phyloP scores from a whole-genome alignment of 2,113 vertebrate species.

The Microtus montanus region DNA sequence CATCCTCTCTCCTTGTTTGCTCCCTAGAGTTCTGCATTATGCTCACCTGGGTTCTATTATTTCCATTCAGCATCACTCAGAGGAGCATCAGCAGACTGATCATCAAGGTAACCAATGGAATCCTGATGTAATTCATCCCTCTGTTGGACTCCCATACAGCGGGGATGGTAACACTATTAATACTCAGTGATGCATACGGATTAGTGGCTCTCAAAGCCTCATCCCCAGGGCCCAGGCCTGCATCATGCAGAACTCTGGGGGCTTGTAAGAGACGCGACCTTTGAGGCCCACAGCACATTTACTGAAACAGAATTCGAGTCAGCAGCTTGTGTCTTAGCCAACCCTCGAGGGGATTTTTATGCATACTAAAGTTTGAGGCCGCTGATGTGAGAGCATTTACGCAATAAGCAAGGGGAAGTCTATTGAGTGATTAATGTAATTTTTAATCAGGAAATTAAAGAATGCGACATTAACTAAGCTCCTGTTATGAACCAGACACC shows the following conservation, averaged over 20 bases:
- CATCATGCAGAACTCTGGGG: not conserved
- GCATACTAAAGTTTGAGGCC: not conserved
- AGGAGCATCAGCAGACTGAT: not conserved
- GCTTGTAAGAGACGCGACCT: not conserved
- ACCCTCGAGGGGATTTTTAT: not conserved
- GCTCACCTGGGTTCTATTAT: not conserved
- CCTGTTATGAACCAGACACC: not conserved
- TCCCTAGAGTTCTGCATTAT: not conserved
- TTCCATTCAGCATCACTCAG: not conserved
- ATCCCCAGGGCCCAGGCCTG: not conserved
- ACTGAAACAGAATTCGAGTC: not conserved
- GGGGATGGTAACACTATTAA: not conserved
- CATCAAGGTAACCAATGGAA: not conserved
- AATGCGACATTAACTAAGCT: not conserved
- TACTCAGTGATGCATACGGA: not conserved
- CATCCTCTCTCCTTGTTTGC: not conserved
- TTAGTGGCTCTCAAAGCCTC: not conserved
- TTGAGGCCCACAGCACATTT: not conserved
- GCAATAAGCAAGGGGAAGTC: not conserved
- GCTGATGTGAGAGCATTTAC: not conserved
- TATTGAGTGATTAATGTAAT: not conserved
- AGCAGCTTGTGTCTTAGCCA: not conserved
- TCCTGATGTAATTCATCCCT: not conserved
- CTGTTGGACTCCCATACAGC: not conserved
- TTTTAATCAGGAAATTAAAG: conserved; percentile 54